phyloP scores from a whole-genome alignment of 92 coral and sea anemone genomes.

The Zoanthus sansibaricus region DNA sequence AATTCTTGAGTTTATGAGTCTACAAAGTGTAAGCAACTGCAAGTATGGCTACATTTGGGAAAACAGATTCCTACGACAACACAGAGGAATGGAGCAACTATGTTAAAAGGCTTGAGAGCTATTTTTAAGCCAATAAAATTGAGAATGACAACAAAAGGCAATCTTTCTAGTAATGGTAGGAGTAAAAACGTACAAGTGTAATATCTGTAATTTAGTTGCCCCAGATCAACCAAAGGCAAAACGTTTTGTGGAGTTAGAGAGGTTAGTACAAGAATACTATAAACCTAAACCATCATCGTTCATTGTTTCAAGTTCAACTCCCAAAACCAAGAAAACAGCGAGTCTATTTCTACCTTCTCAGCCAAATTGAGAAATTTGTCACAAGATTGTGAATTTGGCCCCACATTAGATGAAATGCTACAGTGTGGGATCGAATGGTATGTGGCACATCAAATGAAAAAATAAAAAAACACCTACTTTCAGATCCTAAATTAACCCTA shows the following conservation, averaged over 20 bases:
- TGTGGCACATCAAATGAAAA: conserved; percentile 53
- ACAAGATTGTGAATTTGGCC: conserved; percentile 57
- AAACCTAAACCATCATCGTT: conserved; percentile 52
- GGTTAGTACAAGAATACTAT: conserved; percentile 35
- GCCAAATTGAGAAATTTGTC: conserved; percentile 47
- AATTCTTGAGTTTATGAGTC: conserved; percentile 3
- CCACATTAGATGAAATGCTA: conserved; percentile 51
- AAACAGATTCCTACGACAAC: conserved; percentile 16
- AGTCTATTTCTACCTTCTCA: conserved; percentile 41
- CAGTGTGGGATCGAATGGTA: conserved; percentile 59
- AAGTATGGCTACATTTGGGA: too few relatives aligned
- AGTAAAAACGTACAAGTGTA: conserved; percentile 50
- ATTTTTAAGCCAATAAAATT: conserved; percentile 51
- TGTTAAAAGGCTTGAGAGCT: conserved; percentile 37
- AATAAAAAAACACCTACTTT: conserved; percentile 30
- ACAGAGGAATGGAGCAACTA: conserved; percentile 56
- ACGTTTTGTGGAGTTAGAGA: conserved; percentile 48
- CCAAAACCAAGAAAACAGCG: conserved; percentile 54
- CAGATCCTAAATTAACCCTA: conserved; percentile 37
- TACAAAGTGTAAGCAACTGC: neutral
- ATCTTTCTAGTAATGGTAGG: conserved; percentile 51
- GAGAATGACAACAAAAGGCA: conserved; percentile 52
- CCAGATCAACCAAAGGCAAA: conserved; percentile 46
- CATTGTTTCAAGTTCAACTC: conserved; percentile 63
- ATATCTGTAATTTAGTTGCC: conserved; percentile 50